Base-by-base conservation (phyloP, 1,140 invertebrate genomes). In the Carposina sasakii region DNA sequence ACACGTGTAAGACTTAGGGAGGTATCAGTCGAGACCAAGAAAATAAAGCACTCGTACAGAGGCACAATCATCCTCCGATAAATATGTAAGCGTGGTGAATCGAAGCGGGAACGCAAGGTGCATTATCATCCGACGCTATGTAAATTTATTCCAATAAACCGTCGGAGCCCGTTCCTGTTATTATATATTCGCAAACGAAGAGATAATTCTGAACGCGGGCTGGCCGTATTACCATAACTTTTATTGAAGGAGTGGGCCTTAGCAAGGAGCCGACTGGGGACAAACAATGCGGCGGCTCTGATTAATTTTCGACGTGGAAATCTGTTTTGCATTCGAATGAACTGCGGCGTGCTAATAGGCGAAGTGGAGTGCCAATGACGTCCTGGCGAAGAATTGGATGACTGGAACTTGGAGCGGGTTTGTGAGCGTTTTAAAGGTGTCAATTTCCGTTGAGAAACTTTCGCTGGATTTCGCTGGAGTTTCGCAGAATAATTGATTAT, bases 81-180 rank as follows among this genome's bases (percentile, higher is more conserved):
- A 81, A 79, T 81, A 83, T 83, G 76, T 81, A 83, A 75, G 68
- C 67, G 62, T 56, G 52, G 51, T 55, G 57, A 73, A 79, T 75
- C 69, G 76, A 72, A 70, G 63, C 64, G 57, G 23, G 60, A 52
- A 52, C 33, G 57, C 48, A 41, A 51, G 44, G 34, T 52, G 63
- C 67, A 72, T 78, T 76, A 75, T 71, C 64, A 69, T 70, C 59
- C 53, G 41, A 65, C 45, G 58, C 57, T 73, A 83, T 83, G 79
- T 77, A 83, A 81, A 83, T 83, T 79, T 83, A 83, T 83, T 83
- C 76, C 76, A 81, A 81, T 81, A 79, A 83, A 75, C 66, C 66
- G 50, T 60, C 57, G 59, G 54, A 63, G 50, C 57, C 56, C 60
- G 55, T 52, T 57, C 54, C 60, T 70, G 70, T 75, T 76, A 83